phyloP scores from a whole-genome alignment of 2,797 vertebrate genomes.

The Sebastes steindachneri region DNA sequence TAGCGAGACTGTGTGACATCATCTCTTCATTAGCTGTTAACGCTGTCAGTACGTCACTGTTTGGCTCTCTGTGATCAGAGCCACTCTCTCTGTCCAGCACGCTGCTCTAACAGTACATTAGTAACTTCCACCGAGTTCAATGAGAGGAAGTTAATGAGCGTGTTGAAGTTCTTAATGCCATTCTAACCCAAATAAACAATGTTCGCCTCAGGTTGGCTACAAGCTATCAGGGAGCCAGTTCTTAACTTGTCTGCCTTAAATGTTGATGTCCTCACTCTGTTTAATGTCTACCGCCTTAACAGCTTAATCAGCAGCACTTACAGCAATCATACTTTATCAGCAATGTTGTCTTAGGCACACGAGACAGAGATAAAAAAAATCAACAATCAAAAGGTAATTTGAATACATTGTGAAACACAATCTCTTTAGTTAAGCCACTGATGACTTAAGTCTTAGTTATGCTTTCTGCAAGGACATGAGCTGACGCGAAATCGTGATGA shows the following conservation, averaged over 20 bases:
- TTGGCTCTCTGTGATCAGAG: slow-evolving; percentile 47
- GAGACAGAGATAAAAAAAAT: neutral
- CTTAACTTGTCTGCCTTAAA: slow-evolving; percentile 22
- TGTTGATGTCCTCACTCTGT: slow-evolving; percentile 22
- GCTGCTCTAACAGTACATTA: neutral
- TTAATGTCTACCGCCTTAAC: slow-evolving; percentile 22
- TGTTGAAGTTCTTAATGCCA: slow-evolving; percentile 37
- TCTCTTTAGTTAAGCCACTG: neutral
- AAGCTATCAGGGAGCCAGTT: slow-evolving; percentile 14
- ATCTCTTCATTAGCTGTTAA: slow-evolving; percentile 47
- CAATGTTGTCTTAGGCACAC: neutral
- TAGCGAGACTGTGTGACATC: slow-evolving; percentile 55
- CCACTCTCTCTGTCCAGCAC: neutral
- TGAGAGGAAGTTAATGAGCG: slow-evolving; percentile 43
- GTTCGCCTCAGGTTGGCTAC: slow-evolving; percentile 9
- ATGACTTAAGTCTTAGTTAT: neutral
- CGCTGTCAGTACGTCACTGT: slow-evolving; percentile 38
- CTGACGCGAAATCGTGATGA: neutral
- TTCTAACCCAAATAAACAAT: slow-evolving; percentile 55
- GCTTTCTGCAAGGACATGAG: too few relatives aligned
- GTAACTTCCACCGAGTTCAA: slow-evolving; percentile 20
- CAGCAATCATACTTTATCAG: slow-evolving; percentile 3
- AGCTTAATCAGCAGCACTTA: slow-evolving; percentile 30
- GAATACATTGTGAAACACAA: neutral
- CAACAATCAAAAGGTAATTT: neutral